Percentiles rank a stretch among this genome's conserved stretches.
Evolutionary conservation across 2,113 vertebrate genomes (phyloP).

Genomic region (Hirundichthys speculiger): DNA sequence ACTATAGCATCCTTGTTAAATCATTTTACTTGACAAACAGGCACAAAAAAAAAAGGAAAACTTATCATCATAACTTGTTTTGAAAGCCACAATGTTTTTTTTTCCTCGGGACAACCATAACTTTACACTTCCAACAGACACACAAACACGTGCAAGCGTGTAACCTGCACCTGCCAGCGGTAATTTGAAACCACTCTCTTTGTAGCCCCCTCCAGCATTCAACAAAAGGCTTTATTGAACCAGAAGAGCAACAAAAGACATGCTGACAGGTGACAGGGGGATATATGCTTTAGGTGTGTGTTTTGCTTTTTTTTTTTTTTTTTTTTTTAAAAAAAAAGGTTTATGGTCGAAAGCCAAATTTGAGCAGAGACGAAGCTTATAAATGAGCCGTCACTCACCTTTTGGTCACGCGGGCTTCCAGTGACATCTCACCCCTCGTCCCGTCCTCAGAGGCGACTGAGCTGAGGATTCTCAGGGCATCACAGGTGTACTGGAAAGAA

Average conservation of each 20-base stretch:
- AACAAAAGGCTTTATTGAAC: neutral
- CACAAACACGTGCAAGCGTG: neutral
- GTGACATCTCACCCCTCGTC: neutral
- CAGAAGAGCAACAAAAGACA: neutral
- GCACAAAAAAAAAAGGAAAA: too few relatives aligned
- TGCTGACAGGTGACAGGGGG: neutral
- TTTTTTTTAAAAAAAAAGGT: rapidly evolving
- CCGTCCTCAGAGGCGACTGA: neutral
- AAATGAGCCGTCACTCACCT: neutral
- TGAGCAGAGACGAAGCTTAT: neutral
- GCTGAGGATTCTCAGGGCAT: neutral
- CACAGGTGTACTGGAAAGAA: slow-evolving; percentile 11
- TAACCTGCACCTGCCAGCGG: slow-evolving; percentile 2
- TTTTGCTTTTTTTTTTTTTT: neutral
- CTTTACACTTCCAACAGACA: neutral
- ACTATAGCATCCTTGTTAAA: neutral
- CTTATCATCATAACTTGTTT: too few relatives aligned
- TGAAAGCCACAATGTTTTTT: too few relatives aligned
- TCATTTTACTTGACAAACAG: too few relatives aligned
- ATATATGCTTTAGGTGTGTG: neutral
- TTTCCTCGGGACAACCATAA: too few relatives aligned
- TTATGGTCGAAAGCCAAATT: neutral
- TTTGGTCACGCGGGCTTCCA: neutral
- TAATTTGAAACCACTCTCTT: neutral
- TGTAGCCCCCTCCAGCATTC: neutral